phyloP scores from a whole-genome alignment of 2,113 vertebrate species.

The Mirza zaza region DNA sequence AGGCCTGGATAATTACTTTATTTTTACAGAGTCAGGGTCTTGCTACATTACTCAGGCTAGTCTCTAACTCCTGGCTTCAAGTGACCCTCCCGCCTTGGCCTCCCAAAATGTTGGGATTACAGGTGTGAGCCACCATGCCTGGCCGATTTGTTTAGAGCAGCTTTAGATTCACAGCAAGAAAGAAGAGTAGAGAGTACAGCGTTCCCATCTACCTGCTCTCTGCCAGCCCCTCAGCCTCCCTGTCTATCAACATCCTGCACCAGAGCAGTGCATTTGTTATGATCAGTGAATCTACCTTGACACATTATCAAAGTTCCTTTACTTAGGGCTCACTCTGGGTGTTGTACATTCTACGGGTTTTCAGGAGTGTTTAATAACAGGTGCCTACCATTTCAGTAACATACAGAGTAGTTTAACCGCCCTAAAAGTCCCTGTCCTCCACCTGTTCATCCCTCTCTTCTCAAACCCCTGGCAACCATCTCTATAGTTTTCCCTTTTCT shows the following conservation, averaged over 20 bases:
- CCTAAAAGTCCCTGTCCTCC: not conserved
- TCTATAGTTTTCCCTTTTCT: not conserved
- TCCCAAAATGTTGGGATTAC: no score
- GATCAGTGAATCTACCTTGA: no score
- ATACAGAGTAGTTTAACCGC: not conserved
- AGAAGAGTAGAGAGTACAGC: not conserved
- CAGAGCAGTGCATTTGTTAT: not conserved
- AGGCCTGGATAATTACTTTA: no score
- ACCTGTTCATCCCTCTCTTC: not conserved
- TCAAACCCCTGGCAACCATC: not conserved
- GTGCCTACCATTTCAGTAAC: not conserved
- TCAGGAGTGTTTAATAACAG: not conserved
- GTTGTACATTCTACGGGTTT: not conserved
- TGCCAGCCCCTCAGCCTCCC: not conserved
- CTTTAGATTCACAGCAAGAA: not conserved
- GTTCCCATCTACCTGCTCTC: not conserved
- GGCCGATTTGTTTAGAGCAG: not conserved
- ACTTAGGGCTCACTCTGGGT: not conserved
- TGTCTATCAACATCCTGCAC: not conserved
- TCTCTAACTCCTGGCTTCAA: no score
- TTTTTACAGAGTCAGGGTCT: no score
- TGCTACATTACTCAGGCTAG: no score
- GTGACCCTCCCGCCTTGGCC: no score
- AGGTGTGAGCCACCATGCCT: no score
- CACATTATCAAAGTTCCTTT: not conserved